phyloP scores from a whole-genome alignment of 2,888 invertebrate genomes.

The Ceramica pisi region DNA sequence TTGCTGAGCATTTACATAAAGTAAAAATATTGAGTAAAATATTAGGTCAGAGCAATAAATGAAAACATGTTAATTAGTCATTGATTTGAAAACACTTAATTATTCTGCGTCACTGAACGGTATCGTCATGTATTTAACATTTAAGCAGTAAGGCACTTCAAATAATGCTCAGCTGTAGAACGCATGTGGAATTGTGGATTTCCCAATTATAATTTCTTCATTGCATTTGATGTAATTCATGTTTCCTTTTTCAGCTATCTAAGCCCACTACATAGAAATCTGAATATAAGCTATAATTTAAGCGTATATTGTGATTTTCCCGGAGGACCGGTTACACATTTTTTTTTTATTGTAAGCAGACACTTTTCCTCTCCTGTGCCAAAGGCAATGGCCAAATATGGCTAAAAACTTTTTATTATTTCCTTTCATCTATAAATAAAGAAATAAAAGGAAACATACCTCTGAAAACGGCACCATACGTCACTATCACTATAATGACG shows the following conservation, averaged over 20 bases:
- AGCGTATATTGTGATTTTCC: not conserved
- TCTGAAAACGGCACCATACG: constrained; percentile 8
- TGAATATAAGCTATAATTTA: not conserved
- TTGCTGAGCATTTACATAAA: too few species aligned
- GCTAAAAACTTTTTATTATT: not conserved
- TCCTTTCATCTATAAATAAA: not conserved
- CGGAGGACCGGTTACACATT: not conserved
- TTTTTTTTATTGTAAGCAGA: too few species aligned
- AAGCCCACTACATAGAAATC: not conserved
- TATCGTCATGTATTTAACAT: not conserved
- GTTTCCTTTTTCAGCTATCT: too few species aligned
- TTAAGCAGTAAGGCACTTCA: not conserved
- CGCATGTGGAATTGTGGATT: not conserved
- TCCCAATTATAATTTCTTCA: not conserved
- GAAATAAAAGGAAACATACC: constrained; percentile 9
- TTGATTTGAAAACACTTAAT: not conserved
- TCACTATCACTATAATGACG: constrained; percentile 4
- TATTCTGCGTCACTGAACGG: not conserved
- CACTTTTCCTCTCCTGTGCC: too few species aligned
- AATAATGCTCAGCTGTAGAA: not conserved
- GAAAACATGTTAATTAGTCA: too few species aligned
- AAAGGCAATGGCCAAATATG: too few species aligned
- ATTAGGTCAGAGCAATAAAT: too few species aligned
- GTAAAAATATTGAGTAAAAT: too few species aligned
- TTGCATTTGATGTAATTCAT: not conserved